These are phyloP conservation scores for Centroberyx gerrardi DNA, from an alignment of 2,797 vertebrate species.

Conservation along the genomic window DNA sequence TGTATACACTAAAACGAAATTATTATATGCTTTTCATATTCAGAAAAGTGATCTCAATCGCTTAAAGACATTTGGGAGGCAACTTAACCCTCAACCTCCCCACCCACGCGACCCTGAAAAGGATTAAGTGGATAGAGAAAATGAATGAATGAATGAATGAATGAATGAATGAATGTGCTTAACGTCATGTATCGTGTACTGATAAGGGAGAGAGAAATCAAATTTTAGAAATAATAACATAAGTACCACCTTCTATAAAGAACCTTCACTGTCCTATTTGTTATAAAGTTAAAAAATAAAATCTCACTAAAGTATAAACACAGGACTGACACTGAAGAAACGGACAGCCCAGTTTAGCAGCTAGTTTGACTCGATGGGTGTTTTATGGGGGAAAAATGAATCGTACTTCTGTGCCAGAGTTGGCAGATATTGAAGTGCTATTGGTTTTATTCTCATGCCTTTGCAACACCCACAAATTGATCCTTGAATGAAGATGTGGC, in stretches of 20 bases:
- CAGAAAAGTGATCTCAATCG: no score
- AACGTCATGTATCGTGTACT: not conserved
- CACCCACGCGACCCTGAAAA: not conserved
- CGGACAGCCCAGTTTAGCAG: constrained; percentile 10
- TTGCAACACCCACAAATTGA: constrained; percentile 43
- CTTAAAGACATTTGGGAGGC: no score
- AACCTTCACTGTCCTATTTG: no score
- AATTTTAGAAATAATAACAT: no score
- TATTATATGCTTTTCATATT: not conserved
- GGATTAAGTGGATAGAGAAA: not conserved
- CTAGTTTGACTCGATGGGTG: constrained; percentile 17
- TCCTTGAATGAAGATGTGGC: constrained; percentile 33
- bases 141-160: not conserved
- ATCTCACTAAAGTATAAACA: no score
- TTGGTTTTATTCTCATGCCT: constrained; percentile 40
- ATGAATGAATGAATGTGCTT: not conserved
- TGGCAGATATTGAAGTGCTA: not conserved
- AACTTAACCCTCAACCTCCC: not conserved
- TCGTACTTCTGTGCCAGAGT: constrained; percentile 2
- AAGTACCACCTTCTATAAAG: no score
- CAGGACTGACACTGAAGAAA: constrained; percentile 12
- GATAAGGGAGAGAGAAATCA: no score
- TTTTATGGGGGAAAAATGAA: constrained; percentile 23
- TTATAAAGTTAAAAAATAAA: no score
- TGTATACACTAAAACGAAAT: not conserved